These are phyloP conservation scores for Platorchestia sp. DNA, from an alignment of 1,140 invertebrate species.

Conservation along the genomic window DNA sequence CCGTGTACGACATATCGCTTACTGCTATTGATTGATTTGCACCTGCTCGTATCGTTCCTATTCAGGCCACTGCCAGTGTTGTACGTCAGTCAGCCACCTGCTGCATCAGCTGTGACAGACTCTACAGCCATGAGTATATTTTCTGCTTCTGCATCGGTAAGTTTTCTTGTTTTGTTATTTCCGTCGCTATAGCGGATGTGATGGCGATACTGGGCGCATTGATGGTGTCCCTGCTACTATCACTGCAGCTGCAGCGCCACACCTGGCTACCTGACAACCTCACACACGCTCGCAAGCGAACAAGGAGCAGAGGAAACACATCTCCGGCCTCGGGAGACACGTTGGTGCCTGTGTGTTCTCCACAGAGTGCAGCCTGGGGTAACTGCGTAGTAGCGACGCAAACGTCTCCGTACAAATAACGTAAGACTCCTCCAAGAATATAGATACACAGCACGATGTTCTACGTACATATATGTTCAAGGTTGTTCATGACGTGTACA, in stretches of 20 bases:
- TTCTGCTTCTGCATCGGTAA: background rate
- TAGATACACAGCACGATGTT: background rate
- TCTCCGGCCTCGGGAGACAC: background rate
- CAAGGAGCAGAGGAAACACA: background rate
- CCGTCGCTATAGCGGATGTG: background rate
- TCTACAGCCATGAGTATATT: background rate
- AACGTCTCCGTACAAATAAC: background rate
- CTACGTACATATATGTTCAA: background rate
- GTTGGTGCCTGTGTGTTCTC: background rate
- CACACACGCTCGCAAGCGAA: background rate
- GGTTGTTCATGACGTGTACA: background rate
- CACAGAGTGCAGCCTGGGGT: background rate
- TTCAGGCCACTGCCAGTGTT: background rate
- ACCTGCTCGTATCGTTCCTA: background rate
- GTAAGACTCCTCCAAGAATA: background rate
- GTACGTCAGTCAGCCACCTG: background rate
- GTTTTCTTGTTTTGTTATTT: background rate
- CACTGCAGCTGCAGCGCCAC: background rate
- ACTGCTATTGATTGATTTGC: background rate
- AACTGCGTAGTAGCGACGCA: background rate
- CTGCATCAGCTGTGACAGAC: background rate
- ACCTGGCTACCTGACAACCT: background rate
- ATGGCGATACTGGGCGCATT: background rate
- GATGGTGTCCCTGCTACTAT: background rate
- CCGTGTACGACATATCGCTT: background rate